A percentile compares a stretch with the other conserved stretches of the same genome.
phyloP scores from a whole-genome alignment of 2,113 vertebrate species.

The Eidolon helvum region DNA sequence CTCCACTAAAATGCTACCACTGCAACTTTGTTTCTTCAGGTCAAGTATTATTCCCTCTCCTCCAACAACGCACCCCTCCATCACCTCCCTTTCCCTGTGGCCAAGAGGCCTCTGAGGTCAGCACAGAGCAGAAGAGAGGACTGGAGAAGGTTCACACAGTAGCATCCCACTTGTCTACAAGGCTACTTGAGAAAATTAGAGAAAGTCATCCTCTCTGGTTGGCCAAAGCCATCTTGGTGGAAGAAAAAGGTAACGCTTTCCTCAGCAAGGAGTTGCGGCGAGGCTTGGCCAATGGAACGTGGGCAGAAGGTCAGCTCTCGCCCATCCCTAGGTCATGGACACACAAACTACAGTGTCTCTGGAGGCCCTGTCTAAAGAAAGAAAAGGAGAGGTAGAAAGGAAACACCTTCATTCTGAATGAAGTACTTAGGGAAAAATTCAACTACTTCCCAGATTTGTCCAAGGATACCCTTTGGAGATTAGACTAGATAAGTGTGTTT shows the following conservation, averaged over 20 bases:
- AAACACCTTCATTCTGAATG: background rate
- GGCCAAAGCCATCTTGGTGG: background rate
- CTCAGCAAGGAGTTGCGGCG: background rate
- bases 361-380: background rate
- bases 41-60: background rate
- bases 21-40: background rate
- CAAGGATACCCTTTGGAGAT: background rate
- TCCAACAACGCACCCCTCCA: background rate
- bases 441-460: background rate
- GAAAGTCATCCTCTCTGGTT: background rate
- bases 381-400: background rate
- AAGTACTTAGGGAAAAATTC: background rate
- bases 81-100: background rate
- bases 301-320: background rate
- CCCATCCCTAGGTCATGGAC: accelerated
- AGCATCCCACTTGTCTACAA: background rate
- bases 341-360: background rate
- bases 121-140: background rate
- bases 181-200: no score
- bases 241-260: background rate
- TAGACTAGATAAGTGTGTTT: no score
- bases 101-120: background rate
- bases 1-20: background rate
- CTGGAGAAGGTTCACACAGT: background rate
- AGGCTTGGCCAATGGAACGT: background rate